Evolutionary conservation across 2,797 vertebrate genomes (phyloP).

Genomic region (Brachyrhaphis roseni): DNA sequence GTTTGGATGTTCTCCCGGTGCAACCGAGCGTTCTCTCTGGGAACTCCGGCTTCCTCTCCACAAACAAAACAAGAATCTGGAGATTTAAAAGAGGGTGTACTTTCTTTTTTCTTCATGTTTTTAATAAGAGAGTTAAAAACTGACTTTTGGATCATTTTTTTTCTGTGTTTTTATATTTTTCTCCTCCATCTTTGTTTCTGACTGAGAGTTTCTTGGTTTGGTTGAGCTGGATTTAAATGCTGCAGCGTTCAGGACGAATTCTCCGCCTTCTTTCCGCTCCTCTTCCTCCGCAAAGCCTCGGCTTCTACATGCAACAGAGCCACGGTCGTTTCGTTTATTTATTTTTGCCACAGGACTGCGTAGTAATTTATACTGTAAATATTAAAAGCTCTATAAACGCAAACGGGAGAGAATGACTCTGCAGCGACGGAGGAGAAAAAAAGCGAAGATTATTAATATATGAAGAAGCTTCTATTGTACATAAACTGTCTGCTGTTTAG

Average conservation of each 20-base stretch:
- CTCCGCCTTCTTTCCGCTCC: neutral
- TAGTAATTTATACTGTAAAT: slow-evolving; percentile 87
- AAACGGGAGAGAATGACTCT: slow-evolving; percentile 62
- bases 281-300: neutral
- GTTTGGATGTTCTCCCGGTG: neutral
- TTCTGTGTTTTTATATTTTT: neutral
- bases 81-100: neutral
- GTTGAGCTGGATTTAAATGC: neutral
- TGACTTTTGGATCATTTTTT: neutral
- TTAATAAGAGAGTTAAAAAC: neutral
- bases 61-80: too few species aligned
- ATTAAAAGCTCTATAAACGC: slow-evolving; percentile 79
- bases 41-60: neutral
- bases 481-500: slow-evolving; percentile 74
- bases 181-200: neutral
- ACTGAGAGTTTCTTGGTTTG: neutral
- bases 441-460: slow-evolving; percentile 77
- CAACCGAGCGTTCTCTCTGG: neutral
- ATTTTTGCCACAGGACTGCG: slow-evolving; percentile 79
- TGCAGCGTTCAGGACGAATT: slow-evolving; percentile 13
- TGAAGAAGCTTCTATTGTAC: slow-evolving; percentile 83
- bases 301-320: slow-evolving; percentile 54
- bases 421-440: slow-evolving; percentile 23
- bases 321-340: slow-evolving; percentile 82
- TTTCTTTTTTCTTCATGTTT: neutral